Base-by-base conservation (phyloP, 2,888 invertebrate genomes). In the Onchidella celtica region DNA sequence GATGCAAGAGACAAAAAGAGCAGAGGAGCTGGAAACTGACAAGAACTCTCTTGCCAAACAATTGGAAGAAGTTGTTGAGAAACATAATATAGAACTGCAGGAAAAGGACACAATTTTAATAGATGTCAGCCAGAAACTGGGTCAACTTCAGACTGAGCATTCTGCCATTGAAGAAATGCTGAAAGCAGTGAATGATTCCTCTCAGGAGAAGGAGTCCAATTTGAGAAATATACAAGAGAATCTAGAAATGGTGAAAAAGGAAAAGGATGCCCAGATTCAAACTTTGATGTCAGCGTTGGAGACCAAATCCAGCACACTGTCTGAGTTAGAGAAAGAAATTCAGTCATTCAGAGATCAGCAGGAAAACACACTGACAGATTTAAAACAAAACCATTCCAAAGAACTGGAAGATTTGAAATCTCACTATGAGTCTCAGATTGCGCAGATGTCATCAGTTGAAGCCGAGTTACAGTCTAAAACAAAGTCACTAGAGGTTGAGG, bases 101-200 rank as follows among this genome's bases (percentile, higher is more conserved):
- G 89, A 91, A 81, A 83, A 72, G 34, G 70, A 79, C 24, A 11
- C 63, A 24, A 24, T 63, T 11, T 55, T 84, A 4, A 70, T 72
- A 38, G 79, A 77, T 40, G 69, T 59, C 4, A 68, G 24, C n/a
- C 79, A 83, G 27, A 82, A 61, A 40, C 65, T 80, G 1, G 6
- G 47, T 21, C 82, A 80, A 36, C 78, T 83, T 11, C 74, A 84
- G 66, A 74, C 75, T 40, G 84, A 84, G 29, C 70, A 81, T 47
- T 82, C 86, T 17, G 88, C 90, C 2, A 83, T 89, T 75, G 88
- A 89, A 63, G 91, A 90, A 84, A 88, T 88, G 87, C 74, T 89
- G 3, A 87, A 87, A 86, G 88, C 87, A 63, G 70, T 89, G 9
- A 89, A 86, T 82, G 85, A 86, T 36, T 82, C 84, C 11, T 84